Percentiles rank a stretch among this genome's conserved stretches.
Conservation (phyloP, 1,140 invertebrate genomes). For the Philotrypesis tridentata region DNA sequence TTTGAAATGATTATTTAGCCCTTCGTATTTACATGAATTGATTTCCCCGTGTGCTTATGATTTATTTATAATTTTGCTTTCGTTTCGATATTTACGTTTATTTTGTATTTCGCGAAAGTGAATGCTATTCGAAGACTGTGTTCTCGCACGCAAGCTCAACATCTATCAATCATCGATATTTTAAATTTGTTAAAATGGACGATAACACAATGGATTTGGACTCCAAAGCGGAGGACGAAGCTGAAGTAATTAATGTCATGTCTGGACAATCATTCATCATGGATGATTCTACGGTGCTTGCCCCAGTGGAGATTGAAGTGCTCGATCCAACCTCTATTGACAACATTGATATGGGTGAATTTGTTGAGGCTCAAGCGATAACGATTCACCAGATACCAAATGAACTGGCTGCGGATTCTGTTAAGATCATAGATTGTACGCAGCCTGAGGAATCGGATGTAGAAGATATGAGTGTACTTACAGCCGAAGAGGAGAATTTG, state of each 20-base stretch:
- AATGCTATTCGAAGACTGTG: constrained; percentile 1
- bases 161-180: background rate
- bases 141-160: background rate
- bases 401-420: background rate
- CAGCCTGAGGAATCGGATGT: constrained; percentile 32
- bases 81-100: background rate
- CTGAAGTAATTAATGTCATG: background rate
- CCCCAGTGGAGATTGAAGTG: constrained; percentile 70
- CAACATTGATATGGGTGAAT: constrained; percentile 64
- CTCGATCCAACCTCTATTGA: constrained; percentile 61
- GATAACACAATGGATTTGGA: background rate
- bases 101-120: constrained; percentile 30
- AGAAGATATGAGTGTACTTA: constrained; percentile 51
- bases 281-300: constrained; percentile 51
- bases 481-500: constrained; percentile 70
- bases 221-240: background rate
- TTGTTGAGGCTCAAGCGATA: constrained; percentile 67
- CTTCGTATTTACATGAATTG: background rate
- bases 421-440: constrained; percentile 25
- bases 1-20: too few relatives aligned
- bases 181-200: constrained; percentile 22
- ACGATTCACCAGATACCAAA: constrained; percentile 59
- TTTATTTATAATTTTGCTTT: background rate
- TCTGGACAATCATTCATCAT: constrained; percentile 26
- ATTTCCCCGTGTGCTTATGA: background rate